These are phyloP conservation scores for Synanthedon tipuliformis DNA, from an alignment of 2,888 invertebrate genomes.

Conservation along the genomic window DNA sequence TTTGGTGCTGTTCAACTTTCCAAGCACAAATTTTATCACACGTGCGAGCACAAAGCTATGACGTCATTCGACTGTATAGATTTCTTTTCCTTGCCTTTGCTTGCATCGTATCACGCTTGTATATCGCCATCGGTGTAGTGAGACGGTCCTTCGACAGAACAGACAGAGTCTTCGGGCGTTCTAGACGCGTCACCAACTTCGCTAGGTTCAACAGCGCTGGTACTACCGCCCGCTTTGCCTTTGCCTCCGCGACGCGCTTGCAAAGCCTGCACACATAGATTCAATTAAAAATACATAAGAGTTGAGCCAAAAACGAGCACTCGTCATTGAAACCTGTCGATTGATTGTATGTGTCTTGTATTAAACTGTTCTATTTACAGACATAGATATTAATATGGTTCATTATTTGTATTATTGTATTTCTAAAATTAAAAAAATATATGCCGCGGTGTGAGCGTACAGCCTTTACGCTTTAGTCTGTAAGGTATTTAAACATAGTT, in stretches of 20 bases:
- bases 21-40: too few relatives aligned
- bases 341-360: not conserved
- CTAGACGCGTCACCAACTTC: slow-evolving; percentile 83
- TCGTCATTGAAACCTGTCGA: not conserved
- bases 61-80: not conserved
- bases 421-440: too few relatives aligned
- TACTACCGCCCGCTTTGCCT: slow-evolving; percentile 57
- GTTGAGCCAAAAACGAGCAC: not conserved
- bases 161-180: slow-evolving; percentile 92
- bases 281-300: not conserved
- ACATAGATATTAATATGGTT: too few relatives aligned
- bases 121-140: slow-evolving; percentile 73
- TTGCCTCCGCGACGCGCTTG: slow-evolving; percentile 75
- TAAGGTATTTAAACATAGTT: too few relatives aligned
- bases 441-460: too few relatives aligned
- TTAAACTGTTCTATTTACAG: too few relatives aligned
- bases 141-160: slow-evolving; percentile 87
- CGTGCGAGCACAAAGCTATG: not conserved
- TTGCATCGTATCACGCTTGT: slow-evolving; percentile 38
- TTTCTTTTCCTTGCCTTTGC: not conserved
- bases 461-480: too few relatives aligned
- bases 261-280: slow-evolving; percentile 70
- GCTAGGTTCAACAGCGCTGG: slow-evolving; percentile 74
- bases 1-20: too few relatives aligned
- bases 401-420: too few relatives aligned